Conservation (phyloP, 2,888 invertebrate species). For the Dugesia japonica region DNA sequence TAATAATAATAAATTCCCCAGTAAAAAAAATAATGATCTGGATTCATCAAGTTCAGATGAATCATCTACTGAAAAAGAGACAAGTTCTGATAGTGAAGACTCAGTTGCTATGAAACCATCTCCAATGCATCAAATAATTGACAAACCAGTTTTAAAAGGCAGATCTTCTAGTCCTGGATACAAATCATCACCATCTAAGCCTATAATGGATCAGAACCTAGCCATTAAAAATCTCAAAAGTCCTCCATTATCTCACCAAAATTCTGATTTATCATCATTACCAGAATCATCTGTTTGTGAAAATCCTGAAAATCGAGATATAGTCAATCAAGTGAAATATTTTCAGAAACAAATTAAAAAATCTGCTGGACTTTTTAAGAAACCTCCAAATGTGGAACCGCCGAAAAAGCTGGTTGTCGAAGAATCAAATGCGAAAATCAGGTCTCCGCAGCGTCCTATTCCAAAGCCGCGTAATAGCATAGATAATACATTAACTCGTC, state of each 20-base stretch:
- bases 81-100: neutral
- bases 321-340: neutral
- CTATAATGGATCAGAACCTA: neutral
- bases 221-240: neutral
- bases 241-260: neutral
- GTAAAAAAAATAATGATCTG: no score
- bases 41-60: neutral
- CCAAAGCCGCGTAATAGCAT: neutral
- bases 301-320: neutral
- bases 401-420: neutral
- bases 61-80: neutral
- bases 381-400: neutral
- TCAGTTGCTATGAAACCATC: neutral
- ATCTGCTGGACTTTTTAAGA: neutral
- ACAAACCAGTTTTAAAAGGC: neutral
- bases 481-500: neutral
- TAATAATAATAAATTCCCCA: no score
- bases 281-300: neutral
- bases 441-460: neutral
- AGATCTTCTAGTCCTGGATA: neutral
- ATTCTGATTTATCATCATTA: neutral
- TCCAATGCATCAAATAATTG: neutral
- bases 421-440: neutral
- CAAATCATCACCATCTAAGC: neutral
- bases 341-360: neutral